These are phyloP conservation scores for Enteromius paludinosus DNA, from an alignment of 2,797 vertebrate species.

Conservation along the genomic window DNA sequence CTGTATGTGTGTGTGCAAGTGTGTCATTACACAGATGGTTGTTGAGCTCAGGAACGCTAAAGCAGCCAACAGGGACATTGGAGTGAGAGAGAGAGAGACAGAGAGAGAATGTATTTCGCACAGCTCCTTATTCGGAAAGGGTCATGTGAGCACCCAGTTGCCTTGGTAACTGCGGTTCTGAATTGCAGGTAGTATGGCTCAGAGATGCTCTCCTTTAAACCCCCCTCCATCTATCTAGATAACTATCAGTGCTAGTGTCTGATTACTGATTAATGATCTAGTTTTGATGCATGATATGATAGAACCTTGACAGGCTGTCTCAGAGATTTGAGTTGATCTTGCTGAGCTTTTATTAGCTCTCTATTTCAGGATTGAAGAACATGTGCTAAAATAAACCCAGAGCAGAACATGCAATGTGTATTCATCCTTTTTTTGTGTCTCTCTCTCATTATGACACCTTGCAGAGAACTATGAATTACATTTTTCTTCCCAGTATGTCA, in stretches of 20 bases:
- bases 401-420: not conserved
- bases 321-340: not conserved
- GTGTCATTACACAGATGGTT: slow-evolving; percentile 47
- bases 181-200: slow-evolving; percentile 44
- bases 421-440: not conserved
- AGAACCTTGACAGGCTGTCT: slow-evolving; percentile 12
- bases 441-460: slow-evolving; percentile 3
- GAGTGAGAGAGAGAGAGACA: slow-evolving; percentile 3
- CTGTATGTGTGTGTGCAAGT: slow-evolving; percentile 38
- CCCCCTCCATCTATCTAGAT: slow-evolving; percentile 11
- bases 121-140: slow-evolving; percentile 33
- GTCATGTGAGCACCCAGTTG: slow-evolving; percentile 52
- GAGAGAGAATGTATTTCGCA: slow-evolving; percentile 16
- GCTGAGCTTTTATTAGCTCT: slow-evolving; percentile 18
- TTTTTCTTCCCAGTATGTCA: not conserved
- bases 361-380: not conserved
- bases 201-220: slow-evolving; percentile 26
- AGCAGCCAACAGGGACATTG: slow-evolving; percentile 33
- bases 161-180: slow-evolving; percentile 57
- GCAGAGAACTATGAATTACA: not conserved
- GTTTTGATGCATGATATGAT: slow-evolving; percentile 35
- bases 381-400: slow-evolving; percentile 19
- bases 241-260: slow-evolving; percentile 27
- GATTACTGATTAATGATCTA: slow-evolving; percentile 36
- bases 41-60: slow-evolving; percentile 45